Evolutionary conservation across 1,140 invertebrate species (phyloP).

Genomic region (Ctenoplectra terminalis): DNA sequence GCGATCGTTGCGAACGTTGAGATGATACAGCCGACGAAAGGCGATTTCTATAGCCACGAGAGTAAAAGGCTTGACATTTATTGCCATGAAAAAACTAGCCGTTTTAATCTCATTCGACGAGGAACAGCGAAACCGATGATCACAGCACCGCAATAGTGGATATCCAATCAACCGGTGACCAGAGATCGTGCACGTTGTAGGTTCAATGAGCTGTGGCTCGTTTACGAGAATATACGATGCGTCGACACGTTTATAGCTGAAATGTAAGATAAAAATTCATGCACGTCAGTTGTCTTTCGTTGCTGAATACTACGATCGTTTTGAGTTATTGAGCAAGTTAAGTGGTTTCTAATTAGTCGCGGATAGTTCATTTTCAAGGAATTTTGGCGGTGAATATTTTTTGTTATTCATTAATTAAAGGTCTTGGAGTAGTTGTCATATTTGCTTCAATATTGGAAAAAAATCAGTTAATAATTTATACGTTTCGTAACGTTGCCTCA

Average conservation of each 20-base stretch:
- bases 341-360: not conserved
- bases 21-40: too few species aligned
- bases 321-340: not conserved
- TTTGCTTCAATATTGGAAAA: too few species aligned
- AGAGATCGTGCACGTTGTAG: not conserved
- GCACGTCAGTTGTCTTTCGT: not conserved
- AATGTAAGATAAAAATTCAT: not conserved
- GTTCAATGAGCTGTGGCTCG: conserved; percentile 5
- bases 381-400: too few species aligned
- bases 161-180: conserved; percentile 15
- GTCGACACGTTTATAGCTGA: conserved; percentile 38
- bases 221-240: conserved; percentile 6
- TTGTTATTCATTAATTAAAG: too few species aligned
- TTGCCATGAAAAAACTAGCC: not conserved
- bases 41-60: not conserved
- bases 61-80: conserved; percentile 3
- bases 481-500: too few species aligned
- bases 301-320: not conserved
- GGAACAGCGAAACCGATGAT: not conserved
- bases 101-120: conserved; percentile 25
- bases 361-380: too few species aligned
- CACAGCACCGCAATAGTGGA: not conserved
- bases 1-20: too few species aligned
- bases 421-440: too few species aligned
- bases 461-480: too few species aligned